Base-by-base conservation (phyloP, 1,140 invertebrate genomes). In the Littorina saxatilis region DNA sequence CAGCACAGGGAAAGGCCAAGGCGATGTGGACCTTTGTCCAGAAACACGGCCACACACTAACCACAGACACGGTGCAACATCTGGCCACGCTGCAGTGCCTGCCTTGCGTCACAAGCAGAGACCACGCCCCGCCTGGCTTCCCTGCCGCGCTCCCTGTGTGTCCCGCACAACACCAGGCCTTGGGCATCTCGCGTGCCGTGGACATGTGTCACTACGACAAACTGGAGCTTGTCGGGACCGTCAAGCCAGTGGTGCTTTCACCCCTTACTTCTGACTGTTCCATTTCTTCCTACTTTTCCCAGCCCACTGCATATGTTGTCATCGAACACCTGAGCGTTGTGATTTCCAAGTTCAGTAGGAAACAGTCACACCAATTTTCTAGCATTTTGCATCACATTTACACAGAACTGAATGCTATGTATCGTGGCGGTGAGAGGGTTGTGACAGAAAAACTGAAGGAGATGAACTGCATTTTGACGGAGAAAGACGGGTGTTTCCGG, bases 321-420 rank as follows among this genome's bases (percentile, higher is more conserved):
- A 73, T 73, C n/a, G 70, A 27, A 52, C 70, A 73, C 70, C 23
- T 73, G 40, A 27, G 50, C 40, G 29, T 73, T 1, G 40, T 73
- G 37, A 27, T 50, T 2, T 73, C 70, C 5, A 50, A 4, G 35
- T 73, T 47, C 23, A 37, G 23, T 5, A 23, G 27, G 20, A 4
- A 47, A 27, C 20, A 23, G 43, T 50, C 70, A 29, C 35, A 20
- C 20, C 70, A 50, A 23, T 73, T 73, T 20, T 7, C 39, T 73
- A 27, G 9, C 9, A 20, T 73, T 23, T 50, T 73, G 43, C 23
- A 43, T 39, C 37, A 32, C 29, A 73, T 73, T 43, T 73, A 43
- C 40, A 73, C 15, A 11, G 27, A 50, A 0, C 70, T 73, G 15
- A 27, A 73, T 3, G 23, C 9, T 13, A 61, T 9, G 27, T 29